Evolutionary conservation across 2,113 vertebrate genomes (phyloP), one percentile per base, ranked within the genome.

Genomic region (Pluvianellus socialis): DNA sequence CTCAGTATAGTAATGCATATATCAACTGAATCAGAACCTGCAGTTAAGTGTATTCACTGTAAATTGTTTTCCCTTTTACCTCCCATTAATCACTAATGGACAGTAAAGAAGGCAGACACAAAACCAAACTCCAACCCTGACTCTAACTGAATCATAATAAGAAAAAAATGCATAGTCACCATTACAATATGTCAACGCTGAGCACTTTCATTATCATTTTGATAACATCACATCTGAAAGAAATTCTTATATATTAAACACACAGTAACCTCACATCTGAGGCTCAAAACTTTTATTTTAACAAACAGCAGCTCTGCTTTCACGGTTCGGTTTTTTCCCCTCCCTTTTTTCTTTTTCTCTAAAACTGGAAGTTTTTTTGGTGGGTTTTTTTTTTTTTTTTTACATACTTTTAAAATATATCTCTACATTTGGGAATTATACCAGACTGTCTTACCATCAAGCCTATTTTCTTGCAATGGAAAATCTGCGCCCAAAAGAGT

Each of bases 291-390:
- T 44, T 62, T 28, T 38, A 73, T 35, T 83, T 76, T 59, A 72
- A 80, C 9, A 11, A 85, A 75, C 24, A 86, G 55, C 20, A 74
- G 6, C 27, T 42, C 67, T 68, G 33, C 35, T 77, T 66, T 73
- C 22, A 13, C 5, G 9, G 47, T 13, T 12, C 4, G 7, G 8
- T 40, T 40, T 32, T 8, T 20, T 8, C 3, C 3, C 10, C 8
- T 8, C 10, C 14, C 6, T 3, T 18, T 30, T 56, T n/a, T 40
- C 9, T 4, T 32, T 86, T 33, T 55, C 47, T 66, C 4, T 55
- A 32, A 52, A 91, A 74, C 38, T 30, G 12, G 11, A 86, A 40
- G 6, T 1, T 30, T 58, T 68, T 68, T 35, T 19, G 19, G n/a
- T 38, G 38, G 38, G 6, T 1, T 30, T 58, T 63, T 68, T 35